Evolutionary conservation across 2,888 invertebrate genomes (phyloP), one percentile per base, ranked within the genome.

Genomic region (Gonocerus acuteangulatus): DNA sequence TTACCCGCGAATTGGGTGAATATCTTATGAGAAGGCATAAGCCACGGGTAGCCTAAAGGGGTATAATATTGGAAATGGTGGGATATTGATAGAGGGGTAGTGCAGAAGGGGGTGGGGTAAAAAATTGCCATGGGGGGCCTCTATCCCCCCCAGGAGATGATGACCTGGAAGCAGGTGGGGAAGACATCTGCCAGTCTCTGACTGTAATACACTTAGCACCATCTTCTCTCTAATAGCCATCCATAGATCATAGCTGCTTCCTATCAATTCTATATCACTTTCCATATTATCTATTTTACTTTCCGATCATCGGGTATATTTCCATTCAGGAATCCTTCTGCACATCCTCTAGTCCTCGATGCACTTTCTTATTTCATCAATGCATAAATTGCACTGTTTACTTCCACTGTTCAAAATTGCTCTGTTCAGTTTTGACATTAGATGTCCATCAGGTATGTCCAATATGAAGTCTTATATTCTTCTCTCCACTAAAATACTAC

Each of bases 181-280:
- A 18, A 47, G 51, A 13, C 51, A 51, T 32, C 51, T 51, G 51
- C 32, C 51, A 32, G 34, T 32, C 7, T 32, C 18, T 47, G 13
- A 42, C 47, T 47, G 18, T 51, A 51, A 32, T 51, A 51, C 22
- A 51, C 16, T 51, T 51, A 51, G 51, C 39, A 39, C 39, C 39
- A 11, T n/a, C 13, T n/a, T n/a, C 39, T 15, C 39, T 39, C 39
- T 39, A 39, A 39, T 39, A 39, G 39, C 39, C 39, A 4, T 9
- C n/a, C 39, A 15, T 39, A 39, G 9, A 39, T 39, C 39, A 39
- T 39, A 9, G 3, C n/a, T n/a, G 4, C 39, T 39, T n/a, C 39
- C n/a, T 39, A 39, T 39, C 39, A 39, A 39, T 39, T 39, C 39
- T 15, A 39, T 39, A 39, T 39, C 39, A 15, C 7, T 11, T 32